Conservation (phyloP, 2,797 vertebrate species). For the Ctenopoma multispine region DNA sequence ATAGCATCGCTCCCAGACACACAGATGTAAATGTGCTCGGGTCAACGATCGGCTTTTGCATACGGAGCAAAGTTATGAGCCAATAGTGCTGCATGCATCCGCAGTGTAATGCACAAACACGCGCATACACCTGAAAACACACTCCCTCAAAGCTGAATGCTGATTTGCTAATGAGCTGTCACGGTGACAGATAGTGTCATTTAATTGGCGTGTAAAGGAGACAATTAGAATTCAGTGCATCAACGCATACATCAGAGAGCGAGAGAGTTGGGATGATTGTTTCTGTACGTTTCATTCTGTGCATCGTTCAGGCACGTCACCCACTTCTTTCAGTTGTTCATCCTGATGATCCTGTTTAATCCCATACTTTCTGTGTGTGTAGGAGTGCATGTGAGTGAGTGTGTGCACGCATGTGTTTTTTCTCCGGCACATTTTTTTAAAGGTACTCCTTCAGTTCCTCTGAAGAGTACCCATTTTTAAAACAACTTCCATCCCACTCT, state of each 20-base stretch:
- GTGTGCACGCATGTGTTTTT: background rate
- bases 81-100: slow-evolving; percentile 7
- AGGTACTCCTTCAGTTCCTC: slow-evolving; percentile 1
- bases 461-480: background rate
- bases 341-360: slow-evolving; percentile 60
- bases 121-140: slow-evolving; percentile 13
- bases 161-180: slow-evolving; percentile 75
- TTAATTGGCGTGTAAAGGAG: slow-evolving; percentile 73
- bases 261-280: slow-evolving; percentile 6
- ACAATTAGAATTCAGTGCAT: slow-evolving; percentile 63
- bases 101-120: slow-evolving; percentile 29
- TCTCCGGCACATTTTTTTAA: background rate
- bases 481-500: background rate
- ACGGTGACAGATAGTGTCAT: slow-evolving; percentile 73
- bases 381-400: slow-evolving; percentile 12
- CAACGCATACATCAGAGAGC: slow-evolving; percentile 43
- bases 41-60: slow-evolving; percentile 27
- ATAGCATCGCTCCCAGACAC: slow-evolving; percentile 39
- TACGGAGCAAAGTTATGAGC: slow-evolving; percentile 38
- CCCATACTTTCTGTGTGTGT: slow-evolving; percentile 10
- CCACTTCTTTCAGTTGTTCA: slow-evolving; percentile 53
- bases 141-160: slow-evolving; percentile 53
- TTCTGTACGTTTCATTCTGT: slow-evolving; percentile 43
- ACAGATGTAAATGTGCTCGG: slow-evolving; percentile 13
- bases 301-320: slow-evolving; percentile 48